These are phyloP conservation scores for Pachypeltis micranthus DNA, from an alignment of 1,140 invertebrate genomes.

Conservation along the genomic window DNA sequence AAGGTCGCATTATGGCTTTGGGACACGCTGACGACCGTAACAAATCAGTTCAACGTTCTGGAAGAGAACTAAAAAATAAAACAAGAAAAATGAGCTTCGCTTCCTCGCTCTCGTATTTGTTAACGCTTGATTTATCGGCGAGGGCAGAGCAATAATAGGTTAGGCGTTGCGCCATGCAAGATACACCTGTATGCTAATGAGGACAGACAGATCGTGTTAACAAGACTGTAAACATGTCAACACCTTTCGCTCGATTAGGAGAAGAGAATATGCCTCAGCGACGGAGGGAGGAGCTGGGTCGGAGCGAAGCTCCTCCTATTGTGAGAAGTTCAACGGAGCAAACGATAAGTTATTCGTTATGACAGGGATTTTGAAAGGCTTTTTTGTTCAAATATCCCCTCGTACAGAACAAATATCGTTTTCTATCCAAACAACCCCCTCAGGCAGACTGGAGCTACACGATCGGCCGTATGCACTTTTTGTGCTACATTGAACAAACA, in stretches of 20 bases:
- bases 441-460: no score
- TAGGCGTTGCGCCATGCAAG: no score
- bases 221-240: constrained; percentile 7
- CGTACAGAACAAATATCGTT: no score
- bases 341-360: neutral
- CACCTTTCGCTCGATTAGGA: constrained; percentile 6
- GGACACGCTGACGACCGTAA: neutral
- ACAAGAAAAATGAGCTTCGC: neutral
- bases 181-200: constrained; percentile 4
- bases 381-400: no score
- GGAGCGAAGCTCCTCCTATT: neutral
- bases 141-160: no score
- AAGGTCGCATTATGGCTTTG: neutral
- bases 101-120: neutral
- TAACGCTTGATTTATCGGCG: neutral
- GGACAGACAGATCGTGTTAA: constrained; percentile 2
- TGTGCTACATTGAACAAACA: no score
- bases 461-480: no score
- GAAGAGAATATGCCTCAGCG: neutral
- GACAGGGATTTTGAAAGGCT: neutral
- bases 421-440: no score
- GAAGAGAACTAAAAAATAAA: neutral
- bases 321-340: neutral
- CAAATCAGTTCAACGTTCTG: constrained; percentile 2
- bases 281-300: neutral